Base-by-base conservation (phyloP, 2,888 invertebrate genomes). In the Napeogenes sylphis region DNA sequence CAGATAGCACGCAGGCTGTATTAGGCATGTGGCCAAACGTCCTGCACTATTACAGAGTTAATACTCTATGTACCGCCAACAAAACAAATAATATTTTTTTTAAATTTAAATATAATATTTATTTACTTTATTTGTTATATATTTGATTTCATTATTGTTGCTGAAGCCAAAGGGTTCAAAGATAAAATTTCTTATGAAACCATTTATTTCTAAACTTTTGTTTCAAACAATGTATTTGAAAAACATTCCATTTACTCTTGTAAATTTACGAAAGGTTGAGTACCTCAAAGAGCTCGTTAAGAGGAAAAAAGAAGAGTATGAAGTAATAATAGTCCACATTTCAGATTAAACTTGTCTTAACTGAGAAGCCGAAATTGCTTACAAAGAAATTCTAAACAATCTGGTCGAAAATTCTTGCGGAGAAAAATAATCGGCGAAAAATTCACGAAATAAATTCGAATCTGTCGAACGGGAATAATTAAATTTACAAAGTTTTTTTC, bases 1-100 rank as follows among this genome's bases (percentile, higher is more conserved):
- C 66, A 66, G 69, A 67, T 66, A 68, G 63, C 55, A 59, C 59
- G 47, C 58, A 59, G 61, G 62, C 64, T 64, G 64, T 65, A 68
- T 70, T 70, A 70, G 70, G 70, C 68, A 70, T 65, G 67, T 62
- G 65, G 70, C 70, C 70, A 70, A 70, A 70, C 61, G 62, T 63
- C 62, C 70, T 66, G 65, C 69, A 60, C 67, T 62, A 66, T 70
- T 68, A 70, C 65, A 56, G 64, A 67, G 67, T 64, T 68, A 70
- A 70, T 70, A 64, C 64, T 51, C 59, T 51, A 47, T 10, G 65
- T 68, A 68, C 58, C 21, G 67, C 63, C 59, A 45, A 61, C 56
- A 69, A 21, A 56, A 45, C 55, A 53, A 47, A 47, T n/a, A 10
- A 45, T 55, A 2, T 3, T 13, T 57, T 13, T 32, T 42, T 42